Conservation (phyloP, 2,113 vertebrate genomes). For the Arizona elegans region DNA sequence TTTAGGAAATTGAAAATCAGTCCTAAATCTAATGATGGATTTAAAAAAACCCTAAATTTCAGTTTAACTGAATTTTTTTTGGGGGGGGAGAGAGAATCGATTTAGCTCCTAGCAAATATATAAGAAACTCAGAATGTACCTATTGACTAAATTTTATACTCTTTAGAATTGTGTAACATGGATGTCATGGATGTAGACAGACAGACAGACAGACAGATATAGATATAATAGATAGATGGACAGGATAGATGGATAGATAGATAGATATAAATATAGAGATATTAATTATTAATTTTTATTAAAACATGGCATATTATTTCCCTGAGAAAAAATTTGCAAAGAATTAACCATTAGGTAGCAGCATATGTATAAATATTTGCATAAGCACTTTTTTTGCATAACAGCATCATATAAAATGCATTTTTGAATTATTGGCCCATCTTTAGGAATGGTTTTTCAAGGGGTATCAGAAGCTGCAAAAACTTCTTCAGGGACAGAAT, state of each 20-base stretch:
- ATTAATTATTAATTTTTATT: not conserved
- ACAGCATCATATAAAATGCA: not conserved
- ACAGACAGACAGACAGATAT: no score
- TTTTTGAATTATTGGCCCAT: not conserved
- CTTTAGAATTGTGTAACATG: not conserved
- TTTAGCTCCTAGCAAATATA: not conserved
- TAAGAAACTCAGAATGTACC: not conserved
- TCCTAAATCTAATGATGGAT: not conserved
- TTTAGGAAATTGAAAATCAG: not conserved
- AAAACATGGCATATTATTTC: not conserved
- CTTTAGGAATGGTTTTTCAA: not conserved
- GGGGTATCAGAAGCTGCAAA: not conserved
- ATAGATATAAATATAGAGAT: no score
- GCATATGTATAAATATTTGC: not conserved
- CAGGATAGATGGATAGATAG: no score
- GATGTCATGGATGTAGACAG: not conserved
- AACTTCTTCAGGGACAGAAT: not conserved
- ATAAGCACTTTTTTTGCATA: not conserved
- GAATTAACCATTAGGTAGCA: not conserved
- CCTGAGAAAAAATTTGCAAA: not conserved
- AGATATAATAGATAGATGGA: no score
- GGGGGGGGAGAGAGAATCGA: accelerated
- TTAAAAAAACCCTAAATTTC: not conserved
- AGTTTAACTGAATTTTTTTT: not conserved
- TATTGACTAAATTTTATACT: not conserved